Evolutionary conservation across 2,888 invertebrate species (phyloP), one percentile per base, ranked within the genome.

Genomic region (Mongoloraphidia duomilia): DNA sequence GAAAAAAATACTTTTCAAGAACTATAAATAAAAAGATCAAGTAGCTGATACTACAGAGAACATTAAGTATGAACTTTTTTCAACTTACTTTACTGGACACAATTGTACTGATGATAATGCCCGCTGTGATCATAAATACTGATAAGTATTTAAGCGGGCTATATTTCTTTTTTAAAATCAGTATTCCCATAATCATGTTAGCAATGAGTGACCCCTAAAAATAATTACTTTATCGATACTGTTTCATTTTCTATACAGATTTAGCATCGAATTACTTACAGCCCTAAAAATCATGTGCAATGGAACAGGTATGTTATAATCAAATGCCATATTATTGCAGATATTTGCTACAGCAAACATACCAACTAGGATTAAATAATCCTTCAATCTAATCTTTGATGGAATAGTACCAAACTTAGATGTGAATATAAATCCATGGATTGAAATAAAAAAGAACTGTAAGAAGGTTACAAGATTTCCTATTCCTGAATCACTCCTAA

Each of bases 221-320:
- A 56, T 52, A 56, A 54, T 52, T 9, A 11, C 9, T 14, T 40
- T 40, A 39, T 40, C 38, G 42, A 43, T 13, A 49, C 47, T 26
- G 46, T 46, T 43, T 34, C 41, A 47, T 35, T 36, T 49, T 39
- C 41, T n/a, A 11, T 49, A 41, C 13, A 33, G 39, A 35, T 14
- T 3, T 41, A 36, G 6, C 40, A 33, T 17, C 26, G 9, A 41
- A 42, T 47, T 49, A 70, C 79, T 75, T 70, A 88, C 88, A 49
- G 96, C 85, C 73, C 96, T 77, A 67, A 98, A 98, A 64, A 98
- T 97, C 87, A 97, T 95, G 64, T 97, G 97, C 42, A 98, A 70
- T 1, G 97, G 96, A 83, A 98, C 95, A 0, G 97, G 84, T 61
- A 98, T 94, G 65, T 96, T 92, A 63, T 93, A 97, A 65, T 87